These are phyloP conservation scores for Pygocentrus nattereri DNA, from an alignment of 2,797 vertebrate species.

Conservation along the genomic window DNA sequence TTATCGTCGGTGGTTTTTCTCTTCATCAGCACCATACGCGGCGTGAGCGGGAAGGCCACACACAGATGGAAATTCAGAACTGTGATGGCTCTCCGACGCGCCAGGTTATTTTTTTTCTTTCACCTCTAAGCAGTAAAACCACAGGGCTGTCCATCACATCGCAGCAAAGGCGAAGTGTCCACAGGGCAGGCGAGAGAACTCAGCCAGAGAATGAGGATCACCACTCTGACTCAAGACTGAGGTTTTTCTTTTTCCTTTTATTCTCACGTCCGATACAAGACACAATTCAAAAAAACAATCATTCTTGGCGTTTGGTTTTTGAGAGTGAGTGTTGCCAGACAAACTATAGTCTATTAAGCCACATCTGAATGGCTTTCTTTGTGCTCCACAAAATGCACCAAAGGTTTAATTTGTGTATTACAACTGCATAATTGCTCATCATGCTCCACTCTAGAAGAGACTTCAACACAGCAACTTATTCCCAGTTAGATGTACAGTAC, in stretches of 20 bases:
- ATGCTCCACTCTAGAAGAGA: not conserved
- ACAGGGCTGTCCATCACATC: not conserved
- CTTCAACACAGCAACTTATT: not conserved
- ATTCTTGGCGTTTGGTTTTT: not conserved
- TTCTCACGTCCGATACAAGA: not conserved
- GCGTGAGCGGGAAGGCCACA: conserved; percentile 7
- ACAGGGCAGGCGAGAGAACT: not conserved
- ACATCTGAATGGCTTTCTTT: conserved; percentile 27
- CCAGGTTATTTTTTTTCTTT: not conserved
- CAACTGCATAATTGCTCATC: not conserved
- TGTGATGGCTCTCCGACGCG: not conserved
- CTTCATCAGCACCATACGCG: conserved; percentile 7
- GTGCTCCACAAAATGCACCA: not conserved
- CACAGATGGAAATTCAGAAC: conserved; percentile 38
- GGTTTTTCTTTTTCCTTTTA: not conserved
- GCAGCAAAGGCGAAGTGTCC: not conserved
- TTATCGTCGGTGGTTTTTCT: conserved; percentile 12
- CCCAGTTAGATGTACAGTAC: conserved; percentile 1
- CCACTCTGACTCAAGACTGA: not conserved
- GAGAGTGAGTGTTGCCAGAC: not conserved
- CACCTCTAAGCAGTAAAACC: conserved; percentile 3
- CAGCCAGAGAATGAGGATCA: not conserved
- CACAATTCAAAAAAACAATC: not conserved
- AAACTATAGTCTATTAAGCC: not conserved
- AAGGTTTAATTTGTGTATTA: conserved; percentile 15